Evolutionary conservation across 2,797 vertebrate genomes (phyloP), one percentile per base, ranked within the genome.

Genomic region (Molossus molossus): DNA sequence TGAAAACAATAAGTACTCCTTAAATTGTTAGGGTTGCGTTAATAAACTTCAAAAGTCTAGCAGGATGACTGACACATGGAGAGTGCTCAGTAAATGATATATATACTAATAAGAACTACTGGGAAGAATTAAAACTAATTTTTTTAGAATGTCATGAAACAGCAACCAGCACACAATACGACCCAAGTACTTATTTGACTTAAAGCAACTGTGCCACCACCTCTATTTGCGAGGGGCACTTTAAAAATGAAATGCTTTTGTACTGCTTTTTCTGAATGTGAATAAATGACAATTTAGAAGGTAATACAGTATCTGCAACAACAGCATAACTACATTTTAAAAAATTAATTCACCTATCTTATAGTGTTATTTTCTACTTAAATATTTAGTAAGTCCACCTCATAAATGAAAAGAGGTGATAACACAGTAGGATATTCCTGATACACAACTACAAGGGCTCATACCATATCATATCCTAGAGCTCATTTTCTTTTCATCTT

Each of bases 41-140:
- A 82, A 83, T 64, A 92, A 84, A 91, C 62, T 72, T 83, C 53
- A 53, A 64, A 85, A 90, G 60, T n/a, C 81, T 58, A 84, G 33
- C 27, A 29, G 6, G 48, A 90, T 77, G 21, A 18, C 80, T 76
- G 33, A 62, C 57, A 87, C 14, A 29, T 2, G 27, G 50, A 45
- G 37, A 18, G 15, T 58, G 76, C 33, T 87, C n/a, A 67, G 17
- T 77, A 90, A 90, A 85, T 9, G 14, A 65, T 57, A 87, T 3
- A 1, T 25, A 90, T 40, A 69, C 21, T 67, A 76, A n/a, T 23
- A 55, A 62, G n/a, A 92, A 73, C 58, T 75, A 76, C 0, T 55
- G 37, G 72, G 37, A 33, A 53, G 55, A 93, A 45, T 67, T 50
- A 93, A 73, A 69, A 91, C 3, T 76, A 58, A 94, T 81, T 79